Conservation (phyloP, 2,888 invertebrate genomes). For the Nebria brevicollis region DNA sequence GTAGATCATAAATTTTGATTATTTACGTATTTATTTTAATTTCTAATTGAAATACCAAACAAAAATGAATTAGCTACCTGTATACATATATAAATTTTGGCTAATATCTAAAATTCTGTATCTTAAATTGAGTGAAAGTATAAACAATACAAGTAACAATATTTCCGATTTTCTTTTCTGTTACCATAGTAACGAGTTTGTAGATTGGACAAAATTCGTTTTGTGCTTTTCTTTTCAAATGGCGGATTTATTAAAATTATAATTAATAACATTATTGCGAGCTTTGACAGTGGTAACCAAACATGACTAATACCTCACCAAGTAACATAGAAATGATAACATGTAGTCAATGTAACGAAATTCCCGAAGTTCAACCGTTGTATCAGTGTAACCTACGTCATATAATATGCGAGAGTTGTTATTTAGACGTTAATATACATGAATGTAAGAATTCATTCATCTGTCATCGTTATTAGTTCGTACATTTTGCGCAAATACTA, state of each 20-base stretch:
- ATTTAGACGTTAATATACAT: slow-evolving; percentile 20
- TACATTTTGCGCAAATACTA: not conserved
- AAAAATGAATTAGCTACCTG: not conserved
- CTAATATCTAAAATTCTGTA: not conserved
- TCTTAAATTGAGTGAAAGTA: not conserved
- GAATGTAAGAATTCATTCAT: slow-evolving; percentile 22
- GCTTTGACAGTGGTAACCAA: not conserved
- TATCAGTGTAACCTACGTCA: slow-evolving; percentile 32
- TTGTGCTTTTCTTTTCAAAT: not conserved
- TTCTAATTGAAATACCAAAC: not conserved
- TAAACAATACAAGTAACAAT: not conserved
- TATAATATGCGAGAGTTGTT: slow-evolving; percentile 35
- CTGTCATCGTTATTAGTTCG: not conserved
- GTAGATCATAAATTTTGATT: not conserved
- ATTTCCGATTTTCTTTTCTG: not conserved
- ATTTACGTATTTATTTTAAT: not conserved
- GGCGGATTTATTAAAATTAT: not conserved
- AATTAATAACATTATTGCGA: not conserved
- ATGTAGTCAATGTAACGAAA: slow-evolving; percentile 29
- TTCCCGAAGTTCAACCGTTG: slow-evolving; percentile 30
- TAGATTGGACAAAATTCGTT: no score
- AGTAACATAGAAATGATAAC: slow-evolving; percentile 5
- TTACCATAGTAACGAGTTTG: not conserved
- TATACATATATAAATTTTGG: not conserved
- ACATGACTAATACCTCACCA: not conserved